Evolutionary conservation across 1,140 invertebrate species (phyloP), one percentile per base, ranked within the genome.

Genomic region (Colletes gigas): DNA sequence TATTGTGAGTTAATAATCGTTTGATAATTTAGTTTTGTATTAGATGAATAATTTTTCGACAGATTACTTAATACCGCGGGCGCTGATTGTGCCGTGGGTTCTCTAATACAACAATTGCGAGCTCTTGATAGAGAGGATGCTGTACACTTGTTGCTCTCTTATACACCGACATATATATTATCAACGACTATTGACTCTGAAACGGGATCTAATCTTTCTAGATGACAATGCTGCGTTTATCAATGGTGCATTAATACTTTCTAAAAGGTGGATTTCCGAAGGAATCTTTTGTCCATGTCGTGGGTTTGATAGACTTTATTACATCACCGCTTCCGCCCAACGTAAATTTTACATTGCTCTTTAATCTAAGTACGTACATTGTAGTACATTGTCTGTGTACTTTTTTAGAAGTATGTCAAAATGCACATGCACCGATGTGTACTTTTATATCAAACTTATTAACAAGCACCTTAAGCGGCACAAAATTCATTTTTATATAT

Each of bases 141-240:
- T 50, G 92, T 90, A 19, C 86, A 90, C 62, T 87, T 93, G 55
- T 89, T 93, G 76, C 81, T 93, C 3, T 90, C 92, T 9, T 88
- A 92, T 68, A 93, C 92, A 39, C 89, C 93, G 63, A 89, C 89
- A 62, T 93, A 92, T 75, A 82, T 92, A 69, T 82, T 93, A 60
- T 90, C 90, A 47, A 89, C 88, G 84, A 82, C 88, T 52, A 66
- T 89, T 19, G 92, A 93, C 4, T 93, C 93, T 8, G 93, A 93
- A 82, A 93, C 92, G 74, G 91, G 92, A 74, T 93, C 93, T 30
- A 92, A 93, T 89, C 90, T 93, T 86, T 93, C 93, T 30, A 93
- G 92, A 93, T 93, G 93, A 93, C 92, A 89, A 82, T 90, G 90
- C 76, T 92, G 89, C 75, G 66, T 83, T 80, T 87, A 83, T 84